phyloP scores from a whole-genome alignment of 2,888 invertebrate species.

The Leptura quadrifasciata region DNA sequence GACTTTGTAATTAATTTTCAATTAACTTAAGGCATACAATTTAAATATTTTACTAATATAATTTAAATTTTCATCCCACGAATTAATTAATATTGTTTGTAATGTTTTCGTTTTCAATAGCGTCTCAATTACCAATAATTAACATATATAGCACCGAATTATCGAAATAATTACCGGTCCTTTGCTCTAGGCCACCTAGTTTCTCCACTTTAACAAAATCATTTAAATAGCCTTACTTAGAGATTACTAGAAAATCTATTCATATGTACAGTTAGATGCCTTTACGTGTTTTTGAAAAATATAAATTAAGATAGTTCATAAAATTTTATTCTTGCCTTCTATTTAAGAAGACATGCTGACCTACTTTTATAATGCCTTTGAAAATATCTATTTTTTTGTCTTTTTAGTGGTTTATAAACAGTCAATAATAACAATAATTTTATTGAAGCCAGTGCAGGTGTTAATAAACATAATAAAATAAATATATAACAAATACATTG shows the following conservation, averaged over 20 bases:
- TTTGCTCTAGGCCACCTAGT: conserved; percentile 23
- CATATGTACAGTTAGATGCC: conserved; percentile 10
- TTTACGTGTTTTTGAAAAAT: conserved; percentile 11
- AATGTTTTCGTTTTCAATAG: conserved; percentile 31
- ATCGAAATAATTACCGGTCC: conserved; percentile 29
- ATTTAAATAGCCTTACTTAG: background rate
- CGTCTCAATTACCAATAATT: conserved; percentile 36
- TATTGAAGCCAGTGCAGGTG: too few species aligned
- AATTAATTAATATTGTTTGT: conserved; percentile 21
- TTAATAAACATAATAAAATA: too few species aligned
- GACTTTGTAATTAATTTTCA: background rate
- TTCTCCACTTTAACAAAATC: conserved; percentile 17
- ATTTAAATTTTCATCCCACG: conserved; percentile 28
- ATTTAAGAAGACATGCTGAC: conserved; percentile 12
- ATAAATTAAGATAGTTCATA: conserved; percentile 9
- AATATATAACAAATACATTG: too few species aligned
- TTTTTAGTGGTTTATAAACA: too few species aligned
- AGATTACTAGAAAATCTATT: background rate
- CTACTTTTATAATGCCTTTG: conserved; percentile 9
- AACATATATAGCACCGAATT: conserved; percentile 41
- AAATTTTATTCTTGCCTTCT: background rate
- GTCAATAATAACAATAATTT: too few species aligned
- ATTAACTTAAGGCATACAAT: conserved; percentile 16
- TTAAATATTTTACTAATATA: conserved; percentile 36
- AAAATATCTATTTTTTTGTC: conserved; percentile 2